Evolutionary conservation across 1,140 invertebrate species (phyloP).

Genomic region (Hormaphis cornu): DNA sequence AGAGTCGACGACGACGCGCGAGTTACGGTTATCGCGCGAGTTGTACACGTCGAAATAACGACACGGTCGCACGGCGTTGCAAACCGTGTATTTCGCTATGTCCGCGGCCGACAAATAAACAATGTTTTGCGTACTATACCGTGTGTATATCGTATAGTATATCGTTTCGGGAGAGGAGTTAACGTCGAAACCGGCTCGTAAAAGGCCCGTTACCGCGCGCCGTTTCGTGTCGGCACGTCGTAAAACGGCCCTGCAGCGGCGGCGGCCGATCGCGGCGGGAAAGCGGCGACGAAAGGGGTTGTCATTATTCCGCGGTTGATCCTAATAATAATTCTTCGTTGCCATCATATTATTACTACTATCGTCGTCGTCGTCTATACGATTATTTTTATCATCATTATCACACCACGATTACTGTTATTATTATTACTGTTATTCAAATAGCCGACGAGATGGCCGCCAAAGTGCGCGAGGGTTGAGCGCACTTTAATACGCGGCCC

Average conservation of each 20-base stretch:
- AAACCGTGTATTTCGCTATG: too few species aligned
- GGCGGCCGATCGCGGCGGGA: neutral
- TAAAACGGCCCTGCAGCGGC: neutral
- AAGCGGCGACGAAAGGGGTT: neutral
- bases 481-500: neutral
- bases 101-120: too few species aligned
- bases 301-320: slow-evolving; percentile 24
- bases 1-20: too few species aligned
- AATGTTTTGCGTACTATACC: slow-evolving; percentile 2
- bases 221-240: slow-evolving; percentile 3
- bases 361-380: neutral
- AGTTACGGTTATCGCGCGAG: too few species aligned
- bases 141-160: neutral
- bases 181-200: neutral
- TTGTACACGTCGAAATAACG: too few species aligned
- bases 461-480: neutral
- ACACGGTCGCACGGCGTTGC: too few species aligned
- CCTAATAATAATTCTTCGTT: slow-evolving; percentile 23
- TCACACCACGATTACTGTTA: neutral
- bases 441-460: neutral
- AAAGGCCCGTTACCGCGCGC: slow-evolving; percentile 7
- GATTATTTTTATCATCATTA: neutral
- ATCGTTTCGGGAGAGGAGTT: neutral
- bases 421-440: slow-evolving; percentile 17
- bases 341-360: neutral